A percentile compares a stretch with the other conserved stretches of the same genome.
Evolutionary conservation across 2,888 invertebrate species (phyloP).

Genomic region (Drosophila vallismaia): DNA sequence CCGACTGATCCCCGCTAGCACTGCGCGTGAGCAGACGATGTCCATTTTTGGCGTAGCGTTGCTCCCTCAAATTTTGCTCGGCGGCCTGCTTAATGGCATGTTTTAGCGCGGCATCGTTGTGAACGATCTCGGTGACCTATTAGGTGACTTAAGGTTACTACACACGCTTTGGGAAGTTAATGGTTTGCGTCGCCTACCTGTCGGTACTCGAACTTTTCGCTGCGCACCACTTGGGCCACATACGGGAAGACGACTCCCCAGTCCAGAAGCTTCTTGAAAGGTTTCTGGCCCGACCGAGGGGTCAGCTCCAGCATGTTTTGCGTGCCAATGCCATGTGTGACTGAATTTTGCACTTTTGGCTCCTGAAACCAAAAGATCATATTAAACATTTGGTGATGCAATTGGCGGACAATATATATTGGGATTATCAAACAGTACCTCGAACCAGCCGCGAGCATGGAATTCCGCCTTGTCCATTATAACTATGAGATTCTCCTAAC

Average conservation of each 20-base stretch:
- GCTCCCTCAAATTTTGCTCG: constrained; percentile 85
- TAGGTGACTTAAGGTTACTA: background rate
- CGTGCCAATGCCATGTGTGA: constrained; percentile 84
- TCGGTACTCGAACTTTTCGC: constrained; percentile 88
- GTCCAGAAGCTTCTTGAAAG: constrained; percentile 85
- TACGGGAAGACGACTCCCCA: constrained; percentile 87
- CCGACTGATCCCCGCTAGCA: constrained; percentile 70
- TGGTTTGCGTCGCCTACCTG: constrained; percentile 85
- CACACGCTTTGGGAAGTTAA: background rate
- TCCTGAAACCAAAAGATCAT: constrained; percentile 66
- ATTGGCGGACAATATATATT: constrained; percentile 7
- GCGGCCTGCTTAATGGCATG: constrained; percentile 90
- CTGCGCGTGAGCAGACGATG: constrained; percentile 63
- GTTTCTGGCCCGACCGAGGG: constrained; percentile 86
- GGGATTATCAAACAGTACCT: constrained; percentile 62
- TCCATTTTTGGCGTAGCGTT: constrained; percentile 76
- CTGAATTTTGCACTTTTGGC: constrained; percentile 72
- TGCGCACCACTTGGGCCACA: constrained; percentile 87
- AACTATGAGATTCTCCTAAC: constrained; percentile 57
- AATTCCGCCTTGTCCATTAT: constrained; percentile 61
- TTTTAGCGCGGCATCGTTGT: constrained; percentile 89
- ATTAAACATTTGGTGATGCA: constrained; percentile 33
- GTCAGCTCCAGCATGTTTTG: constrained; percentile 85
- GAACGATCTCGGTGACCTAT: constrained; percentile 81
- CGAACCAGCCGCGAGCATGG: constrained; percentile 83